Base-by-base conservation (phyloP, 2,888 invertebrate species). In the Zygothrica quintamaculata region DNA sequence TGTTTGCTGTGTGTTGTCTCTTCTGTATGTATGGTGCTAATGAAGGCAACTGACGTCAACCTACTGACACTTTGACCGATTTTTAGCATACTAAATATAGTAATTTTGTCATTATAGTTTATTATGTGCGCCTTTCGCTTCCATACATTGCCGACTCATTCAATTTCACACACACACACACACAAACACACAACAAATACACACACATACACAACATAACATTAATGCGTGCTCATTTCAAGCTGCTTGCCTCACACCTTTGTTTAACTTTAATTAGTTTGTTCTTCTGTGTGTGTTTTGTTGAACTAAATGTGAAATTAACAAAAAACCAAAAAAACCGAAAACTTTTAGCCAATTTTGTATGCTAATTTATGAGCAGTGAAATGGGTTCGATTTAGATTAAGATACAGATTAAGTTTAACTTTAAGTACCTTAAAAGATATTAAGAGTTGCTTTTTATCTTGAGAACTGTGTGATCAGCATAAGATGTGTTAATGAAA, bases 51-150 rank as follows among this genome's bases (percentile, higher is more conserved):
- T 65, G 75, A 55, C 69, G 82, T 76, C 77, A 85, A 85, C 81
- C 84, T 71, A 87, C 81, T 87, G 84, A 84, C 84, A 87, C 82
- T 84, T 84, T 87, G 80, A 86, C 84, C 86, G 84, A 71, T 84
- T 84, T 87, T 75, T 72, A 66, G 72, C 74, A 77, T 65, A 73
- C 82, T 84, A 79, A 82, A 84, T 84, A 79, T 68, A 84, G 85
- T 79, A 77, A 85, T 82, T 82, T 84, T 72, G 79, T 82, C 79
- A 82, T 82, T 82, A 82, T 82, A 51, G 67, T 71, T 69, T 59
- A 80, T 80, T 75, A 77, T 73, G 75, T 68, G 69, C 71, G 69
- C 77, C 84, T 84, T 84, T 81, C 39, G 16, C 36, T n/a, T n/a
- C n/a, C n/a, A n/a, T n/a, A n/a, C n/a, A n/a, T n/a, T 47, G 68